Base-by-base conservation (phyloP, 2,888 invertebrate species). In the Drosophila peninsularis region DNA sequence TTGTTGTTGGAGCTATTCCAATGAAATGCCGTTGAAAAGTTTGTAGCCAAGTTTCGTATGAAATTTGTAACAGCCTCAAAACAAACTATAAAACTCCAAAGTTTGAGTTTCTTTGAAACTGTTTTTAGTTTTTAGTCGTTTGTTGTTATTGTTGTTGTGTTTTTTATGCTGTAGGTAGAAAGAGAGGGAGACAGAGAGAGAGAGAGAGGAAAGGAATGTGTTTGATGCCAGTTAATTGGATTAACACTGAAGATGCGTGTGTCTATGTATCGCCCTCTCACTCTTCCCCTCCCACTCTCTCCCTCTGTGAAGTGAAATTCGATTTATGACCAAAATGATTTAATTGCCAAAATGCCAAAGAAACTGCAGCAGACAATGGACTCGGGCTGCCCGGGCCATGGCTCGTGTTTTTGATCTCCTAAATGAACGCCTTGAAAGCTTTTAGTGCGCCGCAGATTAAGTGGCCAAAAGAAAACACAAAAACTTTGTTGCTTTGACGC, bases 201-300 rank as follows among this genome's bases (percentile, higher is more conserved):
- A 13, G 34, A 13, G 32, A 11, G 32, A 32, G 32, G 77, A 77
- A 64, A 53, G 84, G 87, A 82, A 86, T 82, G 82, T 81, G 64
- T 86, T 82, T 87, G 84, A 82, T 72, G 82, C 75, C 77, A 83
- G 84, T 83, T 87, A 83, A 83, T 83, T 83, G 82, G 87, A 83
- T 83, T 86, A 82, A 82, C 86, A 75, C 82, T 66, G 53, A 55
- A 56, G 67, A 45, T 57, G 52, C 44, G 50, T 36, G 24, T 30
- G 62, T 58, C 54, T 50, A 32, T 42, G 34, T 39, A 27, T 7
- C 44, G 7, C 24, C 7, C 14, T 44, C 42, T 21, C 1, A 7
- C 1, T 7, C 14, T 14, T 6, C 21, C 24, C 4, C 3, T 24
- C 24, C 24, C 24, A 24, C 21, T 21, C 6, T 0, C 11, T 49